These are phyloP conservation scores for Halcyon senegalensis DNA, from an alignment of 2,113 vertebrate species.

Conservation along the genomic window DNA sequence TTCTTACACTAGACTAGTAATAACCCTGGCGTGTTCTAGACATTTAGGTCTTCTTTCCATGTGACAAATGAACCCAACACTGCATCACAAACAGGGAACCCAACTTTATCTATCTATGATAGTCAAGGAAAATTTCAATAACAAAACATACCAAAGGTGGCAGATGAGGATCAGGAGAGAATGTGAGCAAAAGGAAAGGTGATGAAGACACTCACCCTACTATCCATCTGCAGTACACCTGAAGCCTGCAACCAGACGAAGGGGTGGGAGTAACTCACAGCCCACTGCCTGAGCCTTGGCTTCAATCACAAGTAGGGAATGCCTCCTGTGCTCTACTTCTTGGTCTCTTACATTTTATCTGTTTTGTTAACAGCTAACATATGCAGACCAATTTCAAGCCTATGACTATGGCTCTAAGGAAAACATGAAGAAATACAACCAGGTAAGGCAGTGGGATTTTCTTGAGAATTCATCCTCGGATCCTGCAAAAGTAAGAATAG, in stretches of 20 bases:
- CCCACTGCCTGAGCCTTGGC: background rate
- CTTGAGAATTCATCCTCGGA: background rate
- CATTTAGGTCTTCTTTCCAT: background rate
- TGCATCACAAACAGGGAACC: background rate
- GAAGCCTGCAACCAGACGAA: background rate
- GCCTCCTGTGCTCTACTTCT: background rate
- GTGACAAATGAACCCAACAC: background rate
- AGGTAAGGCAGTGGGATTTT: background rate
- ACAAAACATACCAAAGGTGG: background rate
- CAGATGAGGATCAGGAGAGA: background rate
- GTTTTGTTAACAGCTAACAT: background rate
- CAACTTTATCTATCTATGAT: background rate
- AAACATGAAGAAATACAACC: conserved; percentile 60
- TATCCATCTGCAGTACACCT: background rate
- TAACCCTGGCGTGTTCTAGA: background rate
- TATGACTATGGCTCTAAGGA: conserved; percentile 25
- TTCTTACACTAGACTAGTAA: background rate
- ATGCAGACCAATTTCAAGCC: background rate
- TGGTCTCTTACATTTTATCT: background rate
- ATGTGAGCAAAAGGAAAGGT: background rate
- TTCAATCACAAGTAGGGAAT: background rate
- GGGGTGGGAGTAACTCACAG: background rate
- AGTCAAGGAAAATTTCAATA: background rate
- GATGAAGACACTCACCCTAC: background rate
- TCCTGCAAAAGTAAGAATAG: background rate